These are phyloP conservation scores for Heliconius sara DNA, from an alignment of 2,888 invertebrate species.

Conservation along the genomic window DNA sequence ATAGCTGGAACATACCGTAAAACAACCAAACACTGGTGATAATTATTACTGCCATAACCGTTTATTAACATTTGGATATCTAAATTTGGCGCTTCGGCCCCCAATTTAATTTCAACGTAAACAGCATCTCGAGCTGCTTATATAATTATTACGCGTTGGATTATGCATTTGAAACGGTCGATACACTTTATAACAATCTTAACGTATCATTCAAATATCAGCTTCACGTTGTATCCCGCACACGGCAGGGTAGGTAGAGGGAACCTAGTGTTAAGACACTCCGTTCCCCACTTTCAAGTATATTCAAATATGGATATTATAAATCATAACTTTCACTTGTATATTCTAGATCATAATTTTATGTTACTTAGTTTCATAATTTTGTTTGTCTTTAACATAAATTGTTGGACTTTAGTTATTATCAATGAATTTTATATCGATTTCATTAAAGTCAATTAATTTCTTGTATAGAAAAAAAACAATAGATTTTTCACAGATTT, in stretches of 20 bases:
- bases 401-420: not conserved
- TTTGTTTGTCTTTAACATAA: not conserved
- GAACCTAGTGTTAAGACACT: too few relatives aligned
- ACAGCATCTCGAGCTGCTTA: slow-evolving; percentile 62
- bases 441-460: too few relatives aligned
- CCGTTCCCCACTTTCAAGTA: too few relatives aligned
- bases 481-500: too few relatives aligned
- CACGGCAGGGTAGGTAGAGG: too few relatives aligned
- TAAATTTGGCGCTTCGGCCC: slow-evolving; percentile 65
- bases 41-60: slow-evolving; percentile 74
- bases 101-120: slow-evolving; percentile 61
- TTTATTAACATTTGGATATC: slow-evolving; percentile 61
- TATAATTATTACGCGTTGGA: slow-evolving; percentile 57
- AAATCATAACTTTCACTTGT: not conserved
- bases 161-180: slow-evolving; percentile 31
- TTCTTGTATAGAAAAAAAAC: too few relatives aligned
- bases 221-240: too few relatives aligned
- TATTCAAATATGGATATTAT: too few relatives aligned
- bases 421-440: not conserved
- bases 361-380: not conserved
- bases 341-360: not conserved
- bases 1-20: slow-evolving; percentile 46
- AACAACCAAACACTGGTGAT: slow-evolving; percentile 52
- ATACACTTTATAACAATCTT: slow-evolving; percentile 4
- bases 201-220: not conserved